Conservation (phyloP, 2,113 vertebrate species). For the Barbus barbus region DNA sequence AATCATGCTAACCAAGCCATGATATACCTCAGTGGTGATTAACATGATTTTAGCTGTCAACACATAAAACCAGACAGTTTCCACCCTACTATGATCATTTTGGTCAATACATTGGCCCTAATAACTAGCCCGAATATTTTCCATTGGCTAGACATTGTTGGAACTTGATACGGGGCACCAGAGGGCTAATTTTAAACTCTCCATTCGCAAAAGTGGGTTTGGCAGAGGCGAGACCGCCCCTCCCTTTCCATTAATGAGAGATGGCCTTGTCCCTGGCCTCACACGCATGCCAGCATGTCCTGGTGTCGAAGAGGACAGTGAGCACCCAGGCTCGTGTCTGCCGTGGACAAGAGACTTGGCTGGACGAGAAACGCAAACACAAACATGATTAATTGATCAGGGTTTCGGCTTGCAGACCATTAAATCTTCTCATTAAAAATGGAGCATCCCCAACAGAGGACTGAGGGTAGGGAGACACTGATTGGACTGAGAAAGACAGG, state of each 20-base stretch:
- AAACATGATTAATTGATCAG: constrained; percentile 80
- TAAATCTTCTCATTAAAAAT: constrained; percentile 81
- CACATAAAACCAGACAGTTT: constrained; percentile 6
- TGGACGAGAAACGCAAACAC: constrained; percentile 69
- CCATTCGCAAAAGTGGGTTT: constrained; percentile 39
- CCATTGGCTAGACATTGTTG: constrained; percentile 49
- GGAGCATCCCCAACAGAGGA: constrained; percentile 70
- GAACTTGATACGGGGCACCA: constrained; percentile 50
- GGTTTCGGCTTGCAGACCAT: constrained; percentile 78
- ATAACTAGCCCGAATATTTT: constrained; percentile 54
- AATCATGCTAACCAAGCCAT: constrained; percentile 24
- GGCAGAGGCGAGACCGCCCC: constrained; percentile 23
- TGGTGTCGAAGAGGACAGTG: constrained; percentile 48
- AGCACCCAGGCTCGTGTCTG: constrained; percentile 55
- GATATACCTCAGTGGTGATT: constrained; percentile 22
- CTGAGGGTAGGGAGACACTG: constrained; percentile 66
- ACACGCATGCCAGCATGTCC: constrained; percentile 23
- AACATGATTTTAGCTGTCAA: constrained; percentile 23
- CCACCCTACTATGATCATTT: constrained; percentile 22
- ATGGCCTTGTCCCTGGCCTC: constrained; percentile 44
- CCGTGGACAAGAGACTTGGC: constrained; percentile 64
- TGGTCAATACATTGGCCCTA: constrained; percentile 42
- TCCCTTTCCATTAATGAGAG: constrained; percentile 39
- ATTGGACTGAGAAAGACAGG: constrained; percentile 51
- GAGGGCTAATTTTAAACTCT: constrained; percentile 58